These are phyloP conservation scores for Pantherophis guttatus DNA, from an alignment of 2,113 vertebrate genomes.

Conservation along the genomic window DNA sequence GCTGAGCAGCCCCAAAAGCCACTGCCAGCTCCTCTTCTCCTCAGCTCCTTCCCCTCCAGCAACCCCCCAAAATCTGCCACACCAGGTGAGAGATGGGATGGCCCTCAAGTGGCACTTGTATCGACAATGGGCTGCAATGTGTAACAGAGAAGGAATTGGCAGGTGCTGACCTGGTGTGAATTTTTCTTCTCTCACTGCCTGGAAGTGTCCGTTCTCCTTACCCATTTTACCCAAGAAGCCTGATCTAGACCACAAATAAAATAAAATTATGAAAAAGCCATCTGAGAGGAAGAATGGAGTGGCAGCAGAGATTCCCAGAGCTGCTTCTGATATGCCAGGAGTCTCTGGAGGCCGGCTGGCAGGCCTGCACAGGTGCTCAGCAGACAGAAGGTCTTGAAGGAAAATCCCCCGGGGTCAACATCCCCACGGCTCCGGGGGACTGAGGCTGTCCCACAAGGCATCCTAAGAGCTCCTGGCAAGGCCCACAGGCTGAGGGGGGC, in stretches of 20 bases:
- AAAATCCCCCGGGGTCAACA: background rate
- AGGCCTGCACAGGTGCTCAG: conserved; percentile 24
- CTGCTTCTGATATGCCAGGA: background rate
- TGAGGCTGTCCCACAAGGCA: background rate
- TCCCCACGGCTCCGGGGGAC: background rate
- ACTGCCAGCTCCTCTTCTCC: conserved; percentile 61
- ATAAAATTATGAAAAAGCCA: conserved; percentile 66
- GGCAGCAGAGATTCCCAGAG: background rate
- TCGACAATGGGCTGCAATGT: conserved; percentile 82
- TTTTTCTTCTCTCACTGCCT: conserved; percentile 80
- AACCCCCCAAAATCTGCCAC: conserved; percentile 76
- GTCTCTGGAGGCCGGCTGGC: background rate
- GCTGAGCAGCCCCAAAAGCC: background rate
- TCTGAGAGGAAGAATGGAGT: conserved; percentile 57
- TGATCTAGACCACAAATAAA: conserved; percentile 82
- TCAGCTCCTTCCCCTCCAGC: conserved; percentile 51
- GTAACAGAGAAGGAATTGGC: conserved; percentile 80
- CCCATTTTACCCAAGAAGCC: conserved; percentile 73
- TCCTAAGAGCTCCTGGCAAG: background rate
- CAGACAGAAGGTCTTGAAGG: conserved; percentile 9
- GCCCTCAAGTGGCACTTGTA: conserved; percentile 80
- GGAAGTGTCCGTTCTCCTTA: conserved; percentile 83
- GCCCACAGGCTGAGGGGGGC: background rate
- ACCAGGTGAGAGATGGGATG: conserved; percentile 84
- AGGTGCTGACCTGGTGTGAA: conserved; percentile 78